Evolutionary conservation across 2,888 invertebrate genomes (phyloP), one percentile per base, ranked within the genome.

Genomic region (Rhagophthalmus giganteus): DNA sequence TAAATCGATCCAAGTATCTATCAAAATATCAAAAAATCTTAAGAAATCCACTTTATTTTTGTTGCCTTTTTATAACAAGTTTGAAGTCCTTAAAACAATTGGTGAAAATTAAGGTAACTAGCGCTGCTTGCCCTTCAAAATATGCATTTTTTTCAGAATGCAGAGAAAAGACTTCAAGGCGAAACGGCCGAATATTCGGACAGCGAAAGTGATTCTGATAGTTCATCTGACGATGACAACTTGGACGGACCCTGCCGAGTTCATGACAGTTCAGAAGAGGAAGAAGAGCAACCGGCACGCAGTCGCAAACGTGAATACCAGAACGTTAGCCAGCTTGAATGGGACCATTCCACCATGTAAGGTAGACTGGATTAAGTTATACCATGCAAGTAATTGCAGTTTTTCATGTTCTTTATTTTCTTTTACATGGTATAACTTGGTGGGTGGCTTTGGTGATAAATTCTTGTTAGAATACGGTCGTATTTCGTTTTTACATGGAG

Each of bases 331-430:
- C 87, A 87, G 75, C 76, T 87, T 59, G 87, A 87, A 76, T 87
- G 87, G 87, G 87, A 87, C 76, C 86, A 86, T 78, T 85, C 85
- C 75, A 86, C 86, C 65, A 87, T 87, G 85, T 87, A 85, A 55
- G 34, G 38, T 39, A 39, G 14, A 32, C 13, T 20, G 26, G 37
- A 30, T 25, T 5, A n/a, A 20, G 45, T 46, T 38, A 32, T 46
- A 32, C 37, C 37, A 24, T 46, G 46, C 37, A 30, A 8, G 12
- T 34, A 24, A 35, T 20, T 28, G 34, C 39, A 30, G 9, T n/a
- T n/a, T 40, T 31, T 10, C 25, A 9, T 12, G 12, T 42, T 42
- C 37, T 28, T 28, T 16, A 24, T n/a, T n/a, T n/a, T n/a, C n/a
- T n/a, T 3, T 24, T 15, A 32, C 39, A 47, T 39, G 33, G 32